These are phyloP conservation scores for Tetramorium bicarinatum DNA, from an alignment of 2,888 invertebrate species.

Conservation along the genomic window DNA sequence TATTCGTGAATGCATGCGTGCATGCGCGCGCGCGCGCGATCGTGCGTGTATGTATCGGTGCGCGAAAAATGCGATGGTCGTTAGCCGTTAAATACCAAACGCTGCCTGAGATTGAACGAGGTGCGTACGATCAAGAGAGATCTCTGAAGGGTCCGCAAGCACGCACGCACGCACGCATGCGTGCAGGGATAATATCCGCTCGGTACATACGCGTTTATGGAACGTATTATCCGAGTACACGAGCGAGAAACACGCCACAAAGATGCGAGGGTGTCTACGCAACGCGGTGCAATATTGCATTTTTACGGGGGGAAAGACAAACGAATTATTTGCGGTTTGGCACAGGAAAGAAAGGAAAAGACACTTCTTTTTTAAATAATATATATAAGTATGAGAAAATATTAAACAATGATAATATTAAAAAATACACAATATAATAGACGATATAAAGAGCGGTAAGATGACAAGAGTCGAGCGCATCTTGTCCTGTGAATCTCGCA, in stretches of 20 bases:
- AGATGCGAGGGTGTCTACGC: slow-evolving; percentile 46
- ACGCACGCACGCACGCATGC: slow-evolving; percentile 39
- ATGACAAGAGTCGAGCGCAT: background rate
- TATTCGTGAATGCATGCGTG: slow-evolving; percentile 28
- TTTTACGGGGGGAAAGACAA: slow-evolving; percentile 58
- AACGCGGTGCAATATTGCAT: slow-evolving; percentile 32
- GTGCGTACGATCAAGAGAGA: slow-evolving; percentile 55
- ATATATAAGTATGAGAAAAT: background rate
- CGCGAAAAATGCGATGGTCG: slow-evolving; percentile 43
- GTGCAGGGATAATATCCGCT: slow-evolving; percentile 52
- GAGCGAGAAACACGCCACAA: slow-evolving; percentile 64
- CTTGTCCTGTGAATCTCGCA: background rate
- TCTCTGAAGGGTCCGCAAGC: slow-evolving; percentile 39
- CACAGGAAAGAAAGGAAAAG: background rate
- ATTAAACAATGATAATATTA: background rate
- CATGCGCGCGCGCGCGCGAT: background rate
- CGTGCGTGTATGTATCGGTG: slow-evolving; percentile 3
- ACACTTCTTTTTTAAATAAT: background rate
- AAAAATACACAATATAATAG: background rate
- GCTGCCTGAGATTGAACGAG: slow-evolving; percentile 57
- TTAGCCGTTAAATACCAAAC: slow-evolving; percentile 55
- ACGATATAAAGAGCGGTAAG: background rate
- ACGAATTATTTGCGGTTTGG: slow-evolving; percentile 65
- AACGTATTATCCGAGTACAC: slow-evolving; percentile 71
- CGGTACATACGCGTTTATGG: slow-evolving; percentile 60